A percentile compares a stretch with the other conserved stretches of the same genome.
Conservation (phyloP, 2,888 invertebrate species). For the Spialia ferax region DNA sequence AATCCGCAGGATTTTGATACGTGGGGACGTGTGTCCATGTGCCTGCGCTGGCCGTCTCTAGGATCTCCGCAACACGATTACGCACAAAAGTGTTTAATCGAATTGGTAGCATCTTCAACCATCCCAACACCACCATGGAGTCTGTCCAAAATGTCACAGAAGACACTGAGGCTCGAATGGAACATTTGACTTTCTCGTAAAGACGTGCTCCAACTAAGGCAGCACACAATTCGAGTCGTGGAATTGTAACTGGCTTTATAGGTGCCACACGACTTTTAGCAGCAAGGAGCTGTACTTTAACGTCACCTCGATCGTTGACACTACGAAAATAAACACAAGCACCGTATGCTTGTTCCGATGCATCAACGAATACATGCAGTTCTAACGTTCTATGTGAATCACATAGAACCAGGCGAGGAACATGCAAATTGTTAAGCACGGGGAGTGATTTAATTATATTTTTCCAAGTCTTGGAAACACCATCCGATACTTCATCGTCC, state of each 20-base stretch:
- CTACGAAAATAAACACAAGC: not conserved
- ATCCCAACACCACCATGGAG: conserved; percentile 43
- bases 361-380: conserved; percentile 35
- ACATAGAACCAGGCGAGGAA: conserved; percentile 46
- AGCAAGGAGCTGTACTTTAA: conserved; percentile 14
- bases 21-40: conserved; percentile 33
- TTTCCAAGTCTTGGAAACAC: not conserved
- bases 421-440: conserved; percentile 29
- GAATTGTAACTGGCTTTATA: conserved; percentile 35
- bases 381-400: conserved; percentile 31
- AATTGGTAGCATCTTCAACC: conserved; percentile 44
- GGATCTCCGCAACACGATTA: conserved; percentile 29
- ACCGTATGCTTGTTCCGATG: not conserved
- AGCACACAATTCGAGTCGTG: conserved; percentile 40
- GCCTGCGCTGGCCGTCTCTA: conserved; percentile 20
- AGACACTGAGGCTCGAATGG: conserved; percentile 41
- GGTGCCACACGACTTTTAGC: conserved; percentile 33
- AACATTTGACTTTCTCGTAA: conserved; percentile 30
- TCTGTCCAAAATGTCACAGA: conserved; percentile 47
- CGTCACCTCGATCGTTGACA: not conserved
- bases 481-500: conserved; percentile 40
- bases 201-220: conserved; percentile 34
- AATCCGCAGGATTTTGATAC: conserved; percentile 41
- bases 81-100: conserved; percentile 21
- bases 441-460: conserved; percentile 4